phyloP scores from a whole-genome alignment of 2,888 invertebrate genomes.

The Erebia aethiops region DNA sequence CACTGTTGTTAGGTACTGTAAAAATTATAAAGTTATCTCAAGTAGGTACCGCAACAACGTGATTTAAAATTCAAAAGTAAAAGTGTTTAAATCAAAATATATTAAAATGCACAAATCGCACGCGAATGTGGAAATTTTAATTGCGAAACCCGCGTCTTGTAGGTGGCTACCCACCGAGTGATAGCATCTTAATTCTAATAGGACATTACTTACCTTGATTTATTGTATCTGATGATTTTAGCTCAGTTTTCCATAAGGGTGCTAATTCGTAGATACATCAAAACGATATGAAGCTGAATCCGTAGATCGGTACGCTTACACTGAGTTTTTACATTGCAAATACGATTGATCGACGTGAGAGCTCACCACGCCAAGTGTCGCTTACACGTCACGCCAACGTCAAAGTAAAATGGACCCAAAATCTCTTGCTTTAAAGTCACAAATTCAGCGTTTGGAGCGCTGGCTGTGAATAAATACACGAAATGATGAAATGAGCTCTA shows the following conservation, averaged over 20 bases:
- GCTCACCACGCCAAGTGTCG: too few relatives aligned
- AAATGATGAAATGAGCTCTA: too few relatives aligned
- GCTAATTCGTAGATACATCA: neutral
- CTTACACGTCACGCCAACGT: too few relatives aligned
- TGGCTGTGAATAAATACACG: too few relatives aligned
- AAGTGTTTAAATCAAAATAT: slow-evolving; percentile 24
- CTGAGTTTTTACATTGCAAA: too few relatives aligned
- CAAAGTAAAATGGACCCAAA: too few relatives aligned
- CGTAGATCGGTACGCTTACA: too few relatives aligned
- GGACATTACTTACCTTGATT: slow-evolving; percentile 23
- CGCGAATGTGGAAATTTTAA: slow-evolving; percentile 32
- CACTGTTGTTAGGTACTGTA: too few relatives aligned
- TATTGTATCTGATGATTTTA: neutral
- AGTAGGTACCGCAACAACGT: neutral
- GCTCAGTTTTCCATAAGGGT: neutral
- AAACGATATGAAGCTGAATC: too few relatives aligned
- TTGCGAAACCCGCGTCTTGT: slow-evolving; percentile 27
- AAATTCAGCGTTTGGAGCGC: too few relatives aligned
- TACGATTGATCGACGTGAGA: too few relatives aligned
- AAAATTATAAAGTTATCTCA: neutral
- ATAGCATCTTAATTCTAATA: slow-evolving; percentile 25
- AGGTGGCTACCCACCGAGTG: neutral
- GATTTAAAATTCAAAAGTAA: slow-evolving; percentile 22
- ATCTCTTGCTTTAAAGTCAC: too few relatives aligned
- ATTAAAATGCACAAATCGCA: slow-evolving; percentile 29